phyloP scores from a whole-genome alignment of 1,140 invertebrate species.

The Chelonus insularis region DNA sequence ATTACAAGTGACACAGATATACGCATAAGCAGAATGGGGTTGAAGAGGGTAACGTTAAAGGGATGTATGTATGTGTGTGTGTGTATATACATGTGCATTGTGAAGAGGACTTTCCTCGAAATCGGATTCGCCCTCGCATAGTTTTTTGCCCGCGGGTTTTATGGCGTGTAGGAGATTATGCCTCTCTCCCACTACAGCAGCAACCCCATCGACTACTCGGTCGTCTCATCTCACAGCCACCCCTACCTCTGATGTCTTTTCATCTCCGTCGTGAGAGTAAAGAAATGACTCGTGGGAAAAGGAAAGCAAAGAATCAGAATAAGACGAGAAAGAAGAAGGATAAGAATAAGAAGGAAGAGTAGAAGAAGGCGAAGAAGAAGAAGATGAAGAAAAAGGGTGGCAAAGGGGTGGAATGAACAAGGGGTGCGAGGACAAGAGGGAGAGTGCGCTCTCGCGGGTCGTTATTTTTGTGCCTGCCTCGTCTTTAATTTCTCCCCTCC shows the following conservation, averaged over 20 bases:
- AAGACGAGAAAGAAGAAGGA: not conserved
- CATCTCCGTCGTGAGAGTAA: conserved; percentile 2
- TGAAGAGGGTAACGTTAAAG: too few relatives aligned
- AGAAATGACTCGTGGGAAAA: conserved; percentile 15
- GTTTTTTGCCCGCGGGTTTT: conserved; percentile 36
- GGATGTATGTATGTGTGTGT: not conserved
- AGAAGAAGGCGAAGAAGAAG: conserved; percentile 21
- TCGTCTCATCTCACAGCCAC: conserved; percentile 30
- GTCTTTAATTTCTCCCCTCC: conserved; percentile 58
- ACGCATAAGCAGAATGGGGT: not conserved
- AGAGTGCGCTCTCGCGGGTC: conserved; percentile 36
- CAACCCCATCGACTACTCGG: conserved; percentile 7
- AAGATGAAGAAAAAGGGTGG: conserved; percentile 16
- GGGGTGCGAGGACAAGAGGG: not conserved
- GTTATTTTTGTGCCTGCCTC: conserved; percentile 61
- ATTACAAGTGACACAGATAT: conserved; percentile 20
- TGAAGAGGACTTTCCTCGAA: conserved; percentile 22
- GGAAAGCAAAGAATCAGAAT: conserved; percentile 4
- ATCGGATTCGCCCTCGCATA: conserved; percentile 31
- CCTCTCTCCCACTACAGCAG: conserved; percentile 7
- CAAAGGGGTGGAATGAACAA: not conserved
- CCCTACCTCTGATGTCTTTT: not conserved
- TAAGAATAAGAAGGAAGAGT: conserved; percentile 16
- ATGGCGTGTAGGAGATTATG: conserved; percentile 37
- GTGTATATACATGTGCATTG: not conserved